Conservation (phyloP, 2,888 invertebrate genomes). For the Ornithoptera alexandrae region DNA sequence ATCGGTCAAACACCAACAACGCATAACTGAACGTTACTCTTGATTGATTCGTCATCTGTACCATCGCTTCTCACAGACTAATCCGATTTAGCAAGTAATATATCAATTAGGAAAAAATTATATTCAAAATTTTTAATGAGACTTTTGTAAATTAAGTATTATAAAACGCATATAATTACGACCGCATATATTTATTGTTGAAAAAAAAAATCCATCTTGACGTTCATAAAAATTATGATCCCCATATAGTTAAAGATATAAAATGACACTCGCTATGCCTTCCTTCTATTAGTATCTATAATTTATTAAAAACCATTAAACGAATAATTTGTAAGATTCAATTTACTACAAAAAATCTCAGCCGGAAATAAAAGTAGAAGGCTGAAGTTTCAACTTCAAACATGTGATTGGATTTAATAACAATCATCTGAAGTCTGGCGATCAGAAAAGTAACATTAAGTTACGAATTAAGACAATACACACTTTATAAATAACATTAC, state of each 20-base stretch:
- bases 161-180: conserved; percentile 24
- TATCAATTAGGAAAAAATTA: conserved; percentile 17
- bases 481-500: conserved; percentile 4
- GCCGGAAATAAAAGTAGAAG: too few relatives aligned
- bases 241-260: conserved; percentile 18
- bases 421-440: neutral
- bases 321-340: too few relatives aligned
- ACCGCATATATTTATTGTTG: conserved; percentile 4
- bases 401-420: neutral
- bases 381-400: neutral
- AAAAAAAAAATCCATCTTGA: conserved; percentile 12
- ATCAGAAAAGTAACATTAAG: neutral
- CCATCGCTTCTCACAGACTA: conserved; percentile 31
- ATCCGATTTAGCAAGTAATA: conserved; percentile 28
- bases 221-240: conserved; percentile 1
- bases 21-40: conserved; percentile 57
- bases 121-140: conserved; percentile 8
- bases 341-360: too few relatives aligned
- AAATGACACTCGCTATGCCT: neutral
- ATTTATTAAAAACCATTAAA: too few relatives aligned
- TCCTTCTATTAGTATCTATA: too few relatives aligned
- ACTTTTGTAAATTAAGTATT: conserved; percentile 20
- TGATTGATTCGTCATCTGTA: conserved; percentile 63
- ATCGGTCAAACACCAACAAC: conserved; percentile 62
- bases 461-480: conserved; percentile 3